phyloP scores from a whole-genome alignment of 2,888 invertebrate genomes.

The Geotrupes spiniger region DNA sequence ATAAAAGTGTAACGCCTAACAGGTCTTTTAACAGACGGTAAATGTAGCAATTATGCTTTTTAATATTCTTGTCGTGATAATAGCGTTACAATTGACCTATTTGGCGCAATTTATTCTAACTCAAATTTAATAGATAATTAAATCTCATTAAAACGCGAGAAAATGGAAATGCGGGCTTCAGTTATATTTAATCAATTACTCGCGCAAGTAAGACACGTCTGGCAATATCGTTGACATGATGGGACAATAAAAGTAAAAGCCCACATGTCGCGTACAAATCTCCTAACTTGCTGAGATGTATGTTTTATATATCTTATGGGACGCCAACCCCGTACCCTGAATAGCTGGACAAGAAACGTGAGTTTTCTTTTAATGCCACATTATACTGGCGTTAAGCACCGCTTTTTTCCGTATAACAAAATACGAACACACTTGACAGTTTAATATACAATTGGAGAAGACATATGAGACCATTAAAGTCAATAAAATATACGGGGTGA shows the following conservation, averaged over 20 bases:
- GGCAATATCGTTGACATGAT: slow-evolving; percentile 20
- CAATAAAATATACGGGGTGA: no score
- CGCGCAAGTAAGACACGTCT: not conserved
- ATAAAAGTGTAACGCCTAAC: no score
- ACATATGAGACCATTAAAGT: no score
- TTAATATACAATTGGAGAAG: not conserved
- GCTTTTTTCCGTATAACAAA: not conserved
- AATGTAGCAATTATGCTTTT: no score
- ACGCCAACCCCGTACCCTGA: slow-evolving; percentile 10
- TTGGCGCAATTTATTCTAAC: no score
- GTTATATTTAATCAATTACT: no score
- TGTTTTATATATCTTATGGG: slow-evolving; percentile 21
- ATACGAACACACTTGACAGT: not conserved
- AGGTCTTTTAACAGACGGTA: no score
- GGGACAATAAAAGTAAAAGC: slow-evolving; percentile 20
- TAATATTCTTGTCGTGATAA: no score
- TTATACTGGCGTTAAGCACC: not conserved
- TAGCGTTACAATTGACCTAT: no score
- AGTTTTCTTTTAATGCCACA: slow-evolving; percentile 2
- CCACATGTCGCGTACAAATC: slow-evolving; percentile 10
- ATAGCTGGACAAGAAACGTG: slow-evolving; percentile 5
- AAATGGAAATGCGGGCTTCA: no score
- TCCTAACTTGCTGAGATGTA: slow-evolving; percentile 14
- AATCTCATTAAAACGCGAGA: no score
- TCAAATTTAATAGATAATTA: no score